phyloP scores from a whole-genome alignment of 2,113 vertebrate genomes.

The Chamaea fasciata region DNA sequence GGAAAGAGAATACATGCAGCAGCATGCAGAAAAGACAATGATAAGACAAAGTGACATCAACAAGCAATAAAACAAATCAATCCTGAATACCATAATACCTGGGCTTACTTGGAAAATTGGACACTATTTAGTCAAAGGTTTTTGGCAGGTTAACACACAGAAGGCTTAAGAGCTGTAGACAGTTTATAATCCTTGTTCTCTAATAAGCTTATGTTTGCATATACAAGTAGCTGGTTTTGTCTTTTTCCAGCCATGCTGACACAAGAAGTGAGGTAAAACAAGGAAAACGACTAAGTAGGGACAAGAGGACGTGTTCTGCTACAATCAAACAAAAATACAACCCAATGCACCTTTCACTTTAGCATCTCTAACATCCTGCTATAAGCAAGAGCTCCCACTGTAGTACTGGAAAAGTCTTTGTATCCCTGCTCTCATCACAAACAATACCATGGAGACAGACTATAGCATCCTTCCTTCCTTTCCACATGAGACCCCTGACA shows the following conservation, averaged over 20 bases:
- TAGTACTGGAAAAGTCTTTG: background rate
- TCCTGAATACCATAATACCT: background rate
- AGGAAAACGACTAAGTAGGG: background rate
- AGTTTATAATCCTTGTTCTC: constrained; percentile 33
- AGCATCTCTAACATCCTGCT: background rate
- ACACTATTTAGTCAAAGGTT: constrained; percentile 17
- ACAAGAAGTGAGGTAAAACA: constrained; percentile 29
- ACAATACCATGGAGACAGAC: background rate
- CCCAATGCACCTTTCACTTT: background rate
- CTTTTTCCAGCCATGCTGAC: constrained; percentile 38
- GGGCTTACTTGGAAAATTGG: background rate
- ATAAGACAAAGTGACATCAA: background rate
- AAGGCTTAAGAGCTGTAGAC: background rate
- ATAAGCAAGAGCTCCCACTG: background rate
- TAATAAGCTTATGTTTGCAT: constrained; percentile 2
- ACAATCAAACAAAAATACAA: background rate
- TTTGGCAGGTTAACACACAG: constrained; percentile 22
- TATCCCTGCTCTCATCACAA: background rate
- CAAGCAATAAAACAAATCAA: background rate
- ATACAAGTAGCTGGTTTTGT: background rate
- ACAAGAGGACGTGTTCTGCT: background rate
- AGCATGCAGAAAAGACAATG: background rate
- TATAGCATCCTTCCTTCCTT: background rate
- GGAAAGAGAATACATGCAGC: background rate
- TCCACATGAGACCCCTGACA: background rate